These are phyloP conservation scores for Xiphophorus couchianus DNA, from an alignment of 2,113 vertebrate species.

Conservation along the genomic window DNA sequence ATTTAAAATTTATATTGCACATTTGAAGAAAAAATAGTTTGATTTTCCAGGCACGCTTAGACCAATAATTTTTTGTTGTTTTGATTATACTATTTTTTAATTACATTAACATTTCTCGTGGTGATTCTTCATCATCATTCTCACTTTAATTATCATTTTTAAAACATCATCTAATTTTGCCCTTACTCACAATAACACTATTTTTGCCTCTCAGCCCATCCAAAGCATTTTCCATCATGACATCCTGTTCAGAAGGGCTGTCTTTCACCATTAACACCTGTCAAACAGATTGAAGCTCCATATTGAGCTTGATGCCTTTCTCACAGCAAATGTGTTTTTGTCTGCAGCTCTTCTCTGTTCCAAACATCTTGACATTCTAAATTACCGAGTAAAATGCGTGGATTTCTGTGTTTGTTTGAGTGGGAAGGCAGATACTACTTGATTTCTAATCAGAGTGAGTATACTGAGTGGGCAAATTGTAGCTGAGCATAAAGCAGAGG, in stretches of 20 bases:
- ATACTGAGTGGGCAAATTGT: constrained; percentile 44
- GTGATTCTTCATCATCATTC: too few species aligned
- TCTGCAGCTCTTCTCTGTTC: background rate
- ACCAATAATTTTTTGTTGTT: too few species aligned
- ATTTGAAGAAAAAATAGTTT: too few species aligned
- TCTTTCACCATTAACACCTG: constrained; percentile 51
- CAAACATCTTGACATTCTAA: constrained; percentile 1
- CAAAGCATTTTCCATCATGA: constrained; percentile 39
- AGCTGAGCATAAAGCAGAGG: constrained; percentile 14
- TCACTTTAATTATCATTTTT: background rate
- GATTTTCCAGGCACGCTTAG: too few species aligned
- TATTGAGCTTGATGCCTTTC: constrained; percentile 23
- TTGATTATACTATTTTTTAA: too few species aligned
- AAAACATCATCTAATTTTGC: constrained; percentile 3
- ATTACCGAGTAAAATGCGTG: background rate
- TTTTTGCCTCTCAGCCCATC: background rate
- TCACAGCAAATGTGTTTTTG: constrained; percentile 32
- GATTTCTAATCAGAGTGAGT: constrained; percentile 26
- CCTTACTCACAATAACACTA: constrained; percentile 1
- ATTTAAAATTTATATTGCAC: too few species aligned
- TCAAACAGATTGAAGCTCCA: constrained; percentile 24
- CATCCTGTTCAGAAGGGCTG: constrained; percentile 35
- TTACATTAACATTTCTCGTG: too few species aligned
- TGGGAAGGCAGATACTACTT: constrained; percentile 16
- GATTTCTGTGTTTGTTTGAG: background rate